Base-by-base conservation (phyloP, 2,113 vertebrate genomes). In the Apteryx owenii region DNA sequence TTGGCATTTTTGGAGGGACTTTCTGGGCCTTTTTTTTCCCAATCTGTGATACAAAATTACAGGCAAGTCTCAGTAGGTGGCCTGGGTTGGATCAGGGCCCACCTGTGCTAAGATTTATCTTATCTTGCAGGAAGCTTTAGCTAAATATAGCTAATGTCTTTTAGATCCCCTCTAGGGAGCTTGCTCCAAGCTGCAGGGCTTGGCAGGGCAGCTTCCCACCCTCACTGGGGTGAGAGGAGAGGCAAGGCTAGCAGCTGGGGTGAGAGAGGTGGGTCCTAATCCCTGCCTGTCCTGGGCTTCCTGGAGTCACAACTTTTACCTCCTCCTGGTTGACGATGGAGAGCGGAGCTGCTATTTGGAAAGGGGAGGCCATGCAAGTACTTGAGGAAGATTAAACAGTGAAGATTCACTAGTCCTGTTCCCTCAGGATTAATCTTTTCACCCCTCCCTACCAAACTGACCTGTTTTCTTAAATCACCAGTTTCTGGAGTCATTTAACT, bases 211-310 rank as follows among this genome's bases (percentile, higher is more conserved):
- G 7, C 44, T 75, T 62, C 87, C 50, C 56, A 33, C 72, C 60
- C 36, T 40, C 1, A 2, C 36, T 38, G 36, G 29, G 62, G 36
- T 0, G 7, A 33, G n/a, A 6, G 3, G 0, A 0, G 38, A 31
- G 48, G 10, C 33, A 42, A 62, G 25, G 33, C 31, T 19, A 31
- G 76, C 38, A 44, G 31, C 42, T 25, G 58, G 71, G 36, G 7
- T 20, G 51, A 40, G 50, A 38, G 12, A 28, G 19, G 18, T 9
- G 29, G 14, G 7, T 31, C 53, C 48, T 28, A 10, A 62, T 26
- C 80, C 54, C 64, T 73, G 11, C 28, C 22, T 3, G 15, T 16
- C 46, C 26, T 58, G 29, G 56, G 56, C 18, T 36, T 73, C 50
- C 46, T 58, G 6, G 6, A 26, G 7, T 77, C 48, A 29, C 12